Percentiles rank a stretch among this genome's conserved stretches.
Evolutionary conservation across 1,140 invertebrate species (phyloP).

Genomic region (Drosophila dunni): DNA sequence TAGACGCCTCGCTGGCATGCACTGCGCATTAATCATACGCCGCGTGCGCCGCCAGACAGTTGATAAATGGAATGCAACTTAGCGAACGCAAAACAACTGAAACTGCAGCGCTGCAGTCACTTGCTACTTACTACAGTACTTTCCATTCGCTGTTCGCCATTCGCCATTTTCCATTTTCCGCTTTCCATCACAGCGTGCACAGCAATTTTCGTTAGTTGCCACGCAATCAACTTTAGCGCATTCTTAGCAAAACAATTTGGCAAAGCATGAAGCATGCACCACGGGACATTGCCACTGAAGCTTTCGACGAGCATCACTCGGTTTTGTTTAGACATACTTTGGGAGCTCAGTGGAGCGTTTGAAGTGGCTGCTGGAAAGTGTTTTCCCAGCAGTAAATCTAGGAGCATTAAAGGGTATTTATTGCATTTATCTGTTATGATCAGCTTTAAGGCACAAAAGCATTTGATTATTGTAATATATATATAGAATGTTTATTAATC

Average conservation of each 20-base stretch:
- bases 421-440: too few relatives aligned
- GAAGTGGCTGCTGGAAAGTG: too few relatives aligned
- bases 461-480: too few relatives aligned
- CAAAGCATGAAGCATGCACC: slow-evolving; percentile 27
- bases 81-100: slow-evolving; percentile 22
- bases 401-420: too few relatives aligned
- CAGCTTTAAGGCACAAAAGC: too few relatives aligned
- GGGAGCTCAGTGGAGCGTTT: neutral
- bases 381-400: too few relatives aligned
- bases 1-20: slow-evolving; percentile 9
- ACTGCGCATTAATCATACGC: slow-evolving; percentile 61
- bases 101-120: slow-evolving; percentile 25
- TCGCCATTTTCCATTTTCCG: neutral
- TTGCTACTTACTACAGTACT: neutral
- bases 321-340: slow-evolving; percentile 6
- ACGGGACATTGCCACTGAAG: neutral
- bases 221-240: slow-evolving; percentile 28
- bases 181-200: slow-evolving; percentile 4
- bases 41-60: slow-evolving; percentile 48
- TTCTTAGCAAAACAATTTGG: slow-evolving; percentile 58
- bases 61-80: slow-evolving; percentile 64
- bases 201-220: slow-evolving; percentile 1
- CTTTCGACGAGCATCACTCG: neutral
- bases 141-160: too few relatives aligned
- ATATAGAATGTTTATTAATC: too few relatives aligned